Evolutionary conservation across 2,113 vertebrate genomes (phyloP).

Genomic region (Opisthocomus hoazin): DNA sequence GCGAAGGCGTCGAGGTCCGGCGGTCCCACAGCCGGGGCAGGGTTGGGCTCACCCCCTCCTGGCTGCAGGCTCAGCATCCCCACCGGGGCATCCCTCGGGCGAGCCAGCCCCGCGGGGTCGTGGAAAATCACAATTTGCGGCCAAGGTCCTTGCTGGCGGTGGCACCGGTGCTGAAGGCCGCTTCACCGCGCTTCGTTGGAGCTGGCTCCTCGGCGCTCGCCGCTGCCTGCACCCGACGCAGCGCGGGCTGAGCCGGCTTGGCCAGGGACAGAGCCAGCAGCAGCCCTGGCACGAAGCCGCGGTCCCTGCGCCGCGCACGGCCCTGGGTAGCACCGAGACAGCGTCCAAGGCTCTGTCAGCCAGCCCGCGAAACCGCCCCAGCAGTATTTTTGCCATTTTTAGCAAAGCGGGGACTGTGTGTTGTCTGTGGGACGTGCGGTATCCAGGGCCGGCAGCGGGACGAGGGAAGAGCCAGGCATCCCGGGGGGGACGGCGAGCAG

Average conservation of each 20-base stretch:
- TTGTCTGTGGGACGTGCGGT: background rate
- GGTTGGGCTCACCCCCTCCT: background rate
- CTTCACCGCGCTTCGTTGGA: background rate
- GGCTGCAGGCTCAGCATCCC: background rate
- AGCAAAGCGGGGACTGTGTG: background rate
- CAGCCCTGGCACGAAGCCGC: accelerated
- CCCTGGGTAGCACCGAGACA: background rate
- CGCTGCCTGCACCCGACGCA: accelerated
- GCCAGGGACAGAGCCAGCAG: background rate
- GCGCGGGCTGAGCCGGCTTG: accelerated
- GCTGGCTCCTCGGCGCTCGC: accelerated
- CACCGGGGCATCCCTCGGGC: accelerated
- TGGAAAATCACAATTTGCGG: accelerated
- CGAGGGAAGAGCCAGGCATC: background rate
- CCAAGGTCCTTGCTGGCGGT: background rate
- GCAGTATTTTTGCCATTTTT: background rate
- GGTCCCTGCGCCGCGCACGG: accelerated
- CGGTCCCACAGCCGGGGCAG: background rate
- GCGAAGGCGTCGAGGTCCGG: accelerated
- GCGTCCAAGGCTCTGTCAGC: background rate
- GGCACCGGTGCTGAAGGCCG: background rate
- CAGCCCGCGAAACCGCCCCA: background rate
- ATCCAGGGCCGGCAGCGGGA: background rate
- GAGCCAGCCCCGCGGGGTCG: too few relatives aligned
- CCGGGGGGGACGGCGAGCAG: accelerated